Evolutionary conservation across 1,140 invertebrate genomes (phyloP).

Genomic region (Centruroides sculpturatus): DNA sequence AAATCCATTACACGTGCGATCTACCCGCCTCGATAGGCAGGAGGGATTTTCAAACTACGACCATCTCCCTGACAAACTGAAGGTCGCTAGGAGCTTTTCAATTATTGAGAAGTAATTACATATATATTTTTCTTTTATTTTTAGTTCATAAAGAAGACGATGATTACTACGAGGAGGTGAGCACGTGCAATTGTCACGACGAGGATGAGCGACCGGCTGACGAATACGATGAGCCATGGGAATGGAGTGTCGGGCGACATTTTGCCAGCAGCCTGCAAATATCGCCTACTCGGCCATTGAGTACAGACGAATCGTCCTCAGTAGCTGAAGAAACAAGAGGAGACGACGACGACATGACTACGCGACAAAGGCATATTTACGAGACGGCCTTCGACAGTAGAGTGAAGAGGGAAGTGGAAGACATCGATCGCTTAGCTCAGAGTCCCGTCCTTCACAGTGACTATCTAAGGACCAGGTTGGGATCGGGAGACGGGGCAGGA

Average conservation of each 20-base stretch:
- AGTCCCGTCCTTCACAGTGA: slow-evolving; percentile 46
- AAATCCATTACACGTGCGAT: too few relatives aligned
- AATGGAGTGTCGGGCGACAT: slow-evolving; percentile 11
- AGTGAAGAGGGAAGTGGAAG: slow-evolving; percentile 61
- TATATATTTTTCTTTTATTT: too few relatives aligned
- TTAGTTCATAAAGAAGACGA: too few relatives aligned
- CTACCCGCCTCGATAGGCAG: too few relatives aligned
- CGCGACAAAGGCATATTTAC: slow-evolving; percentile 48
- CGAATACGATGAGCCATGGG: slow-evolving; percentile 15
- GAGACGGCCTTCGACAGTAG: slow-evolving; percentile 80
- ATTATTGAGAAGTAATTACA: too few relatives aligned
- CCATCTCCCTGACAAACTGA: too few relatives aligned
- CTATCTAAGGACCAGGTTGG: not conserved
- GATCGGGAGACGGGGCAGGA: not conserved
- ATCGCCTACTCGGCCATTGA: slow-evolving; percentile 1
- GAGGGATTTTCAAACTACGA: too few relatives aligned
- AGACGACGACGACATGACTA: slow-evolving; percentile 9
- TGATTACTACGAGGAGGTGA: too few relatives aligned
- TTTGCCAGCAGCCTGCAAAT: slow-evolving; percentile 11
- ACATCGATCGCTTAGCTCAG: slow-evolving; percentile 61
- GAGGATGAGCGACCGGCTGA: not conserved
- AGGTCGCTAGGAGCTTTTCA: too few relatives aligned
- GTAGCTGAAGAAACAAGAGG: too few relatives aligned
- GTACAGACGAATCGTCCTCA: too few relatives aligned
- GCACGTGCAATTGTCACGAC: too few relatives aligned